Conservation (phyloP, 1,140 invertebrate genomes). For the Atta cephalotes region DNA sequence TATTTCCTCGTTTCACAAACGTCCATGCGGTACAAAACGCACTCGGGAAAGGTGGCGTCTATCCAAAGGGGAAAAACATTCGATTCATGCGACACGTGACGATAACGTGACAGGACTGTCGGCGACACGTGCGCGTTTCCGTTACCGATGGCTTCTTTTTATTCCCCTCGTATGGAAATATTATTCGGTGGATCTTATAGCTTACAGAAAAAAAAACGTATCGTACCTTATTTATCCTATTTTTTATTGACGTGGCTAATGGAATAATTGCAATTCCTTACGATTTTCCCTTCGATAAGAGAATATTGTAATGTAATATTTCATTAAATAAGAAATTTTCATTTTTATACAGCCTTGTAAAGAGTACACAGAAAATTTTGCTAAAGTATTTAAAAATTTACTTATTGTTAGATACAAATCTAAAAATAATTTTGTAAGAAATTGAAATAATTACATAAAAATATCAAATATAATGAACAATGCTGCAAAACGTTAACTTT, state of each 20-base stretch:
- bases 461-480: no score
- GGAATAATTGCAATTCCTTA: constrained; percentile 14
- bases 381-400: no score
- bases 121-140: constrained; percentile 66
- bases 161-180: constrained; percentile 30
- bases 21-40: constrained; percentile 63
- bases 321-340: background rate
- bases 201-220: constrained; percentile 7
- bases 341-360: background rate
- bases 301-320: background rate
- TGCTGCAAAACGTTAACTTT: no score
- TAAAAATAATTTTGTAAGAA: no score
- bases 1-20: constrained; percentile 56
- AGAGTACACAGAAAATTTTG: no score
- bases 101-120: constrained; percentile 83
- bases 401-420: no score
- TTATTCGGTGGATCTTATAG: constrained; percentile 55
- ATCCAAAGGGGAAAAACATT: constrained; percentile 68
- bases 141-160: constrained; percentile 44
- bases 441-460: no score
- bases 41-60: constrained; percentile 62
- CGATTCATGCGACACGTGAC: constrained; percentile 79
- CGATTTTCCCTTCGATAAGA: background rate
- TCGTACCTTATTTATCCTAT: background rate
- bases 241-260: background rate